Evolutionary conservation across 2,797 vertebrate species (phyloP).

Genomic region (Notolabrus celidotus): DNA sequence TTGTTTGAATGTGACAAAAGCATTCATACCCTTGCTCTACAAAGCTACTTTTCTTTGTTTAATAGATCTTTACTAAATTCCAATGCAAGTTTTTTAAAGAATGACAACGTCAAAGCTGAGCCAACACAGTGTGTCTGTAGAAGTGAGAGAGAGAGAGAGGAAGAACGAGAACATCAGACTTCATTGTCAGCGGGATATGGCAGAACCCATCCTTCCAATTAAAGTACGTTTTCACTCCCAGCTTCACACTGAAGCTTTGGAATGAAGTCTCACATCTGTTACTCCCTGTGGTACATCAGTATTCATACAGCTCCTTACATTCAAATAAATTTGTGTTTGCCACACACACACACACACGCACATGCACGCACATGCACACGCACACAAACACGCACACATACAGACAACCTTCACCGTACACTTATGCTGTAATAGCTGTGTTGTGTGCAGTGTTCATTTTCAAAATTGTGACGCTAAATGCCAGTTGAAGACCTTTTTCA

Average conservation of each 20-base stretch:
- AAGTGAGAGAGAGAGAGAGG: neutral
- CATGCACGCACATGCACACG: conserved; percentile 11
- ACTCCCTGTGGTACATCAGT: conserved; percentile 43
- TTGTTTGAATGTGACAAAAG: neutral
- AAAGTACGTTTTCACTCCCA: conserved; percentile 40
- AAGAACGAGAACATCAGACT: neutral
- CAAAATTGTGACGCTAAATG: too few relatives aligned
- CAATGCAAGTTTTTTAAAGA: neutral
- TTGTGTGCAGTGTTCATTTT: too few relatives aligned
- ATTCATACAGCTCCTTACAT: conserved; percentile 66
- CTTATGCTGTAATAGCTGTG: conserved; percentile 5
- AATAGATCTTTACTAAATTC: too few relatives aligned
- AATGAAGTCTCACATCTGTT: conserved; percentile 51
- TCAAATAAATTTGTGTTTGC: conserved; percentile 52
- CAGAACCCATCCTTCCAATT: conserved; percentile 17
- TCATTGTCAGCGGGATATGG: conserved; percentile 29
- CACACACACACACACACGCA: conserved; percentile 14
- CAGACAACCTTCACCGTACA: conserved; percentile 67
- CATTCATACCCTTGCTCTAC: neutral
- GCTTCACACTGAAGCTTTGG: conserved; percentile 33
- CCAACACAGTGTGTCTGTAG: neutral
- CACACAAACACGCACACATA: neutral
- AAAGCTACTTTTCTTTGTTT: neutral
- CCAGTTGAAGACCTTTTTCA: too few relatives aligned
- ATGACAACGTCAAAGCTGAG: conserved; percentile 11